Evolutionary conservation across 2,888 invertebrate genomes (phyloP).

Genomic region (Linnaemya tessellans): DNA sequence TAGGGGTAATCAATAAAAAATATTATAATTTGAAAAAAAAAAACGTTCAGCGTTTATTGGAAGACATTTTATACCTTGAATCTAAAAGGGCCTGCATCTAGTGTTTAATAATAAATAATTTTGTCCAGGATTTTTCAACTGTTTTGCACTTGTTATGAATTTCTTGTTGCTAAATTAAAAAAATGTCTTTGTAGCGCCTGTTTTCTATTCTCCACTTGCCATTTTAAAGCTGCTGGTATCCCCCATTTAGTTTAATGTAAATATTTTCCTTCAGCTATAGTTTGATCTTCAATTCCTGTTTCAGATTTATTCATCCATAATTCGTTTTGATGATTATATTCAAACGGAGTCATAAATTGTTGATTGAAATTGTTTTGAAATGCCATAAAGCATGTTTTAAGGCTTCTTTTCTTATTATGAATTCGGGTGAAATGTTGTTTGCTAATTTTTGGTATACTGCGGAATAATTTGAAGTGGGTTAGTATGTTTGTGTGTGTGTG

Average conservation of each 20-base stretch:
- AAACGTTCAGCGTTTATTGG: too few species aligned
- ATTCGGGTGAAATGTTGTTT: conserved; percentile 16
- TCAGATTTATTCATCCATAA: conserved; percentile 11
- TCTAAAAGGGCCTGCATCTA: too few species aligned
- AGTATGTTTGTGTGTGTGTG: neutral
- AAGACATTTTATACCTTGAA: neutral
- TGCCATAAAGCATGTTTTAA: conserved; percentile 30
- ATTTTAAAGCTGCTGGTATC: neutral
- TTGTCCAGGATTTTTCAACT: too few species aligned
- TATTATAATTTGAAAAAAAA: neutral
- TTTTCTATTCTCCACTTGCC: neutral
- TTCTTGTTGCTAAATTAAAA: neutral
- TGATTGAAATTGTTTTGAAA: conserved; percentile 18
- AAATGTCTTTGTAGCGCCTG: neutral
- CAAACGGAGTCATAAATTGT: conserved; percentile 30
- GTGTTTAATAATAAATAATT: too few species aligned
- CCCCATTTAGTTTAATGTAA: neutral
- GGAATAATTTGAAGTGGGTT: neutral
- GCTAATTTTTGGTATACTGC: neutral
- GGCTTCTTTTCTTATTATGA: neutral
- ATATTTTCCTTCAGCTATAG: neutral
- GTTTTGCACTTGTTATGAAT: too few species aligned
- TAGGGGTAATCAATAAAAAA: conserved; percentile 8
- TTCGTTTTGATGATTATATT: conserved; percentile 39
- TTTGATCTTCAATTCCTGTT: neutral